A percentile compares a stretch with the other conserved stretches of the same genome.
These are phyloP conservation scores for Bilobella aurantiaca DNA, from an alignment of 1,140 invertebrate genomes.

Conservation along the genomic window DNA sequence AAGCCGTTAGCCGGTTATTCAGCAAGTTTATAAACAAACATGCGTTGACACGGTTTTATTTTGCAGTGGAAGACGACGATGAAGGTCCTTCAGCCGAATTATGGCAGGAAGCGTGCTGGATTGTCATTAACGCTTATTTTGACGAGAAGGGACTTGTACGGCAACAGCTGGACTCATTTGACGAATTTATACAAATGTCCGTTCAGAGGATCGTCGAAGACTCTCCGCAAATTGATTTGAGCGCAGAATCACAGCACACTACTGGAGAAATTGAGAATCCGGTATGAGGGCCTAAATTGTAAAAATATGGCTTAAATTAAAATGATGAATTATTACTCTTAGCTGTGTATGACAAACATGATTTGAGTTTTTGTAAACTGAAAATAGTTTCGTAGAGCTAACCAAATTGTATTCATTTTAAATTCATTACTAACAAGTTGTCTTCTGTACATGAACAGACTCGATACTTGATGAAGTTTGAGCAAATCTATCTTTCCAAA, in stretches of 20 bases:
- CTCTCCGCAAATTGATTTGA: conserved; percentile 90
- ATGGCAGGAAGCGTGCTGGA: conserved; percentile 99
- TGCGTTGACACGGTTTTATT: too few relatives aligned
- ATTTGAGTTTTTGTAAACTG: not conserved
- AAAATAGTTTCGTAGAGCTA: not conserved
- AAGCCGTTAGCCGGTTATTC: too few relatives aligned
- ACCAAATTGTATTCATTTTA: not conserved
- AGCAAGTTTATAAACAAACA: too few relatives aligned
- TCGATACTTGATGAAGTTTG: conserved; percentile 87
- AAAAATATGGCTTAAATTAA: not conserved
- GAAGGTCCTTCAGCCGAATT: conserved; percentile 88
- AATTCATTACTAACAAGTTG: too few relatives aligned
- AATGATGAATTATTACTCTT: not conserved
- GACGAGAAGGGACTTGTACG: conserved; percentile 98
- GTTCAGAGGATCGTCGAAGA: conserved; percentile 98
- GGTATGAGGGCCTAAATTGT: conserved; percentile 43
- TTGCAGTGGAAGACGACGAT: conserved; percentile 54
- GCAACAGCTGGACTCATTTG: conserved; percentile 96
- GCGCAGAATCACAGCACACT: conserved; percentile 93
- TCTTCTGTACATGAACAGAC: too few relatives aligned
- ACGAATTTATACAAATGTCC: conserved; percentile 99
- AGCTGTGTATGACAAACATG: conserved; percentile 4
- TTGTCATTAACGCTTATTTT: conserved; percentile 98
- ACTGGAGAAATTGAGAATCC: conserved; percentile 85
- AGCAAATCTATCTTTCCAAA: conserved; percentile 97